phyloP scores from a whole-genome alignment of 2,888 invertebrate species.

The Thymelicus sylvestris region DNA sequence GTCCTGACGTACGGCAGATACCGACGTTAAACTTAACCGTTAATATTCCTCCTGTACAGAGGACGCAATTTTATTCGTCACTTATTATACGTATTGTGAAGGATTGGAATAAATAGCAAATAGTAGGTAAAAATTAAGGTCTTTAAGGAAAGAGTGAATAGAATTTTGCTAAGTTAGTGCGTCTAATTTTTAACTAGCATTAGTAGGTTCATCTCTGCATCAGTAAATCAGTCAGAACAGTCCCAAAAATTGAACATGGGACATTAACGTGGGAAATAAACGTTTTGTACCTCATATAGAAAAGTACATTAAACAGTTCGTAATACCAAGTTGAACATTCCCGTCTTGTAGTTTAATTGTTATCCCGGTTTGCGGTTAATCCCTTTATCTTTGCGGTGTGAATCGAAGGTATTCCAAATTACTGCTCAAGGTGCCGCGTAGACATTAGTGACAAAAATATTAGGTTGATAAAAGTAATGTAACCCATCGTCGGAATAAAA shows the following conservation, averaged over 20 bases:
- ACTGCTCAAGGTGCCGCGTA: background rate
- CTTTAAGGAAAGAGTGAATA: no score
- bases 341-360: slow-evolving; percentile 43
- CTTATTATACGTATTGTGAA: background rate
- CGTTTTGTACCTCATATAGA: background rate
- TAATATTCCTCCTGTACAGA: no score
- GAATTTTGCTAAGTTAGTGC: no score
- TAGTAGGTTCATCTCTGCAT: no score
- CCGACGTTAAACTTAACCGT: no score
- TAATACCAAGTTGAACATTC: slow-evolving; percentile 18
- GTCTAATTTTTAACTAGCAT: no score
- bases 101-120: no score
- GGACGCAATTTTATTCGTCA: no score
- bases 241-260: background rate
- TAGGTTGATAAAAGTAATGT: background rate
- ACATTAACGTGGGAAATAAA: no score
- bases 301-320: slow-evolving; percentile 9
- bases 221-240: no score
- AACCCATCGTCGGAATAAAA: background rate
- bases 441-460: background rate
- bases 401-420: slow-evolving; percentile 17
- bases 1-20: no score
- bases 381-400: slow-evolving; percentile 38
- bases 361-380: slow-evolving; percentile 42
- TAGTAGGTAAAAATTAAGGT: no score